Base-by-base conservation (phyloP, 2,888 invertebrate genomes). In the Eurytoma californica region DNA sequence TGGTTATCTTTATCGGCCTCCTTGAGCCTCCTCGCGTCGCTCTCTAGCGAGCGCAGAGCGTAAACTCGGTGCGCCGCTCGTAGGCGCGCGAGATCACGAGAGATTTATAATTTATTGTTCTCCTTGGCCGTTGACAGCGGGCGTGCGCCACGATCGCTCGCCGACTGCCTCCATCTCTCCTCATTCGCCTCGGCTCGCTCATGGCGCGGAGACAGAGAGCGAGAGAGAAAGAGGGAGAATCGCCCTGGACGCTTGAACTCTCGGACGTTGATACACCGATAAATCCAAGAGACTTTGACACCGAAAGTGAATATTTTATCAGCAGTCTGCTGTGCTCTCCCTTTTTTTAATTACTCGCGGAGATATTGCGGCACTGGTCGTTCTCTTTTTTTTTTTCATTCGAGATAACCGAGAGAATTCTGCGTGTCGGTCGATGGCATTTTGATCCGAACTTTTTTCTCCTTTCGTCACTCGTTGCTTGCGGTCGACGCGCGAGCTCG, bases 71-170 rank as follows among this genome's bases (percentile, higher is more conserved):
- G 13, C 18, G 28, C 49, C 20, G 4, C 20, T 30, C 16, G 57
- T 70, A 67, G 55, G 47, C 69, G 55, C 55, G 73, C 80, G 82
- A 83, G 84, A 84, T 84, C 84, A 83, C 82, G 84, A 82, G 84
- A 84, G 84, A 84, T 86, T 86, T 83, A 84, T 88, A 86, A 88
- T 88, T 88, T 88, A 88, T 88, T 84, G 88, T 86, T 80, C 84
- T 85, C 84, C 83, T 84, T 84, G 86, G 84, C 82, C 84, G 85
- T 84, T 85, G 86, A 87, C 87, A 86, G 85, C 84, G 83, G 85
- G 85, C 86, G 85, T 83, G 84, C 86, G 86, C 86, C 86, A 83
- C 79, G 60, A 77, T 69, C 67, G 60, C 65, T 60, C n/a, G 16
- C 51, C 30, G 30, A 18, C 70, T 28, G 53, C 73, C 70, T 63